Evolutionary conservation across 2,888 invertebrate species (phyloP), one percentile per base, ranked within the genome.

Genomic region (Anagyrus pseudococci): DNA sequence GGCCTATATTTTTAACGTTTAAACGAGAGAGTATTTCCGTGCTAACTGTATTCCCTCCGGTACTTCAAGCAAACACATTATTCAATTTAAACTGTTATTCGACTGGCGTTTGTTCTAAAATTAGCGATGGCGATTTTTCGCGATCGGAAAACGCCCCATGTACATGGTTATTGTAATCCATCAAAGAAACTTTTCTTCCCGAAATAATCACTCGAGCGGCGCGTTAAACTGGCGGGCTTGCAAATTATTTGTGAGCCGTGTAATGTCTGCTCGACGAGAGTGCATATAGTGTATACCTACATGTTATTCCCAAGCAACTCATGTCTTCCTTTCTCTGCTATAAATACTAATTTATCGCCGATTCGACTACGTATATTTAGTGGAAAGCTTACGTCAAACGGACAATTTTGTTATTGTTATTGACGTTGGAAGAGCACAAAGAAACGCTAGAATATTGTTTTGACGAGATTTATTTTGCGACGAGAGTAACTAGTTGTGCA

Each of bases 321-420:
- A 29, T 22, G 20, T 40, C 20, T 65, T 40, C 29, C 29, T 20
- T 49, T 7, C 8, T 62, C 53, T 59, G 68, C 69, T 77, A 75
- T 77, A 77, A 77, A 78, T 77, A 76, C 64, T 70, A 69, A 75
- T 73, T 73, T 72, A 76, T 73, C 68, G 70, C 52, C 49, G 49
- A 66, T 69, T 59, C 55, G 64, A 63, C 55, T 53, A 70, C 64
- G 23, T 46, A 26, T 23, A 22, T 59, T 8, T 26, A 62, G 4
- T 29, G 4, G 29, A 29, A 4, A 4, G 29, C 62, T 74, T 74
- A 61, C 73, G 72, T 73, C 73, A 72, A 70, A 66, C 61, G 66
- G 54, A 29, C 53, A 47, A 40, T 4, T 56, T 23, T 17, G 48
- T 15, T n/a, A 4, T 26, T 47, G 6, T 13, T 19, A 44, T 46